Conservation (phyloP, 2,888 invertebrate genomes). For the Drosophila peninsularis region DNA sequence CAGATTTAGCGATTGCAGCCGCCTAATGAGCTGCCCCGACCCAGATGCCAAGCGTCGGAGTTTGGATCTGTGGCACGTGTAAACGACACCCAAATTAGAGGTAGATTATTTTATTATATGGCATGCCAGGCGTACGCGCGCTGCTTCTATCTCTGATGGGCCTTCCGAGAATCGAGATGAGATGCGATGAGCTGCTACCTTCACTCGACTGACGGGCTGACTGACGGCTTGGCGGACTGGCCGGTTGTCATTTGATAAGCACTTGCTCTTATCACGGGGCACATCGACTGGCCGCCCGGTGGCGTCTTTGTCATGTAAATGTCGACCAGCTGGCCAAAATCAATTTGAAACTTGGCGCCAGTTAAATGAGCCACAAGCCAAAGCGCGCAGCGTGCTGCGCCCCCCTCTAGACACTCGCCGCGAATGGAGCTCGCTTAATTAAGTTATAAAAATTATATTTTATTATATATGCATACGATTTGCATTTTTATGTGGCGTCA, state of each 20-base stretch:
- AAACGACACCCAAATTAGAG: conserved; percentile 83
- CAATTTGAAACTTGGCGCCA: conserved; percentile 73
- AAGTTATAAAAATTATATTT: conserved; percentile 80
- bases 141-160: conserved; percentile 48
- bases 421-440: conserved; percentile 51
- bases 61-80: conserved; percentile 67
- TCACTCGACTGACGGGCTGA: neutral
- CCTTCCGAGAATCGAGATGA: conserved; percentile 57
- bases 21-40: conserved; percentile 41
- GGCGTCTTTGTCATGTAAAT: conserved; percentile 71
- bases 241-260: conserved; percentile 62
- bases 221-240: neutral
- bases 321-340: conserved; percentile 58
- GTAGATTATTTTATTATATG: conserved; percentile 81
- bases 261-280: conserved; percentile 56
- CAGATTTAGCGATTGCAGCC: conserved; percentile 55
- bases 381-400: conserved; percentile 56
- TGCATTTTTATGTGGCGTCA: conserved; percentile 72
- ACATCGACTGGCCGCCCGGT: conserved; percentile 43
- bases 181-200: conserved; percentile 16
- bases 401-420: conserved; percentile 10
- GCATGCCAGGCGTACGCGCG: conserved; percentile 35
- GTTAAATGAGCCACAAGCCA: conserved; percentile 68
- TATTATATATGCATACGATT: conserved; percentile 76
- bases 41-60: conserved; percentile 25